Evolutionary conservation across 2,888 invertebrate genomes (phyloP).

Genomic region (Tholera decimalis): DNA sequence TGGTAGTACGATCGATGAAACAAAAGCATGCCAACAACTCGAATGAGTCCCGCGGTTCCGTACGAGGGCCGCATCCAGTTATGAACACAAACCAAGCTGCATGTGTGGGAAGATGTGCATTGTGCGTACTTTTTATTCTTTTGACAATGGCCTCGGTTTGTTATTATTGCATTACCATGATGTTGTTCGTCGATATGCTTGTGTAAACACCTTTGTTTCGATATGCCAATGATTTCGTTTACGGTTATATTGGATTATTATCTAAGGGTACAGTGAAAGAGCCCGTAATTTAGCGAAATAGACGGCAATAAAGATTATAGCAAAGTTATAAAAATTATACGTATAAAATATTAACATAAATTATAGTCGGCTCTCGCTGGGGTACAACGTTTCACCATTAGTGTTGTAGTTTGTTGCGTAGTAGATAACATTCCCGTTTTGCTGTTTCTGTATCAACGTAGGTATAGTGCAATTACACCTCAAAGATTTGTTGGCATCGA

Average conservation of each 20-base stretch:
- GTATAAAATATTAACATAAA: constrained; percentile 76
- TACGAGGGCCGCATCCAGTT: constrained; percentile 63
- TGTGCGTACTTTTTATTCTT: constrained; percentile 69
- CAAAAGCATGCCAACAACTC: constrained; percentile 73
- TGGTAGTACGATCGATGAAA: constrained; percentile 67
- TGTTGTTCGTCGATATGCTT: constrained; percentile 52
- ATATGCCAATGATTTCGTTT: constrained; percentile 18
- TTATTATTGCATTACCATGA: constrained; percentile 63
- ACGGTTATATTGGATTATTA: constrained; percentile 28
- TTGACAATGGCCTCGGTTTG: constrained; percentile 60
- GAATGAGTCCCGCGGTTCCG: constrained; percentile 53
- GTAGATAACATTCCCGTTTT: constrained; percentile 82
- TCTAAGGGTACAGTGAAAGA: constrained; percentile 32
- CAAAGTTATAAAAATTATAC: constrained; percentile 59
- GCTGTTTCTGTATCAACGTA: constrained; percentile 74
- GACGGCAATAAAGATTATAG: constrained; percentile 52
- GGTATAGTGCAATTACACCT: constrained; percentile 84
- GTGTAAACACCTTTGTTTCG: constrained; percentile 42
- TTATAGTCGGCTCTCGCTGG: constrained; percentile 72
- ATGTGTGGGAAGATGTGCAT: constrained; percentile 73
- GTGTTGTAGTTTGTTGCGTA: constrained; percentile 82
- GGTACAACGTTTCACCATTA: constrained; percentile 84
- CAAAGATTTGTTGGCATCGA: constrained; percentile 82
- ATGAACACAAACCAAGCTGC: constrained; percentile 70
- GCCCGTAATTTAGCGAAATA: constrained; percentile 40